Percentiles rank a stretch among this genome's conserved stretches.
These are phyloP conservation scores for Hesperia comma DNA, from an alignment of 2,888 invertebrate species.

Conservation along the genomic window DNA sequence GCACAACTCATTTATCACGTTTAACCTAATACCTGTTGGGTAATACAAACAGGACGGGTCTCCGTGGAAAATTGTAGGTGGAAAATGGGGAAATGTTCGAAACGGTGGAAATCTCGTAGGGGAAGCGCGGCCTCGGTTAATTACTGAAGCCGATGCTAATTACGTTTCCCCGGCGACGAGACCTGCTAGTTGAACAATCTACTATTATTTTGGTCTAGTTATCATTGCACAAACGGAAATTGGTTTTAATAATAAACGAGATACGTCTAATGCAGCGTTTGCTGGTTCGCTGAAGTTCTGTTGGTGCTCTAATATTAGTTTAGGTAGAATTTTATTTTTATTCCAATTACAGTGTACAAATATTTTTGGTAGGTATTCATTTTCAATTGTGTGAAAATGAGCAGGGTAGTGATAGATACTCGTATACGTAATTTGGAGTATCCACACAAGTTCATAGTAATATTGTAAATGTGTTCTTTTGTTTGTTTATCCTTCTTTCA, in stretches of 20 bases:
- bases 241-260: constrained; percentile 13
- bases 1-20: constrained; percentile 24
- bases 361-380: too few species aligned
- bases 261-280: not conserved
- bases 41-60: constrained; percentile 25
- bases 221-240: constrained; percentile 22
- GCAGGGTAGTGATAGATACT: too few species aligned
- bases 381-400: too few species aligned
- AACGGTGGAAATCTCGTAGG: constrained; percentile 24
- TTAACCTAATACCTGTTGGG: constrained; percentile 18
- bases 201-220: constrained; percentile 43
- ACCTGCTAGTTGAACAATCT: constrained; percentile 52
- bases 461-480: too few species aligned
- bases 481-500: too few species aligned
- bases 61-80: constrained; percentile 28
- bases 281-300: not conserved
- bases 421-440: too few species aligned
- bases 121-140: constrained; percentile 30
- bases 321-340: too few species aligned
- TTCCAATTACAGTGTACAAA: too few species aligned
- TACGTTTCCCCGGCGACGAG: constrained; percentile 53
- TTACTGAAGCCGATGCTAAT: constrained; percentile 59
- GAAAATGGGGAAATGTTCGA: constrained; percentile 18
- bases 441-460: too few species aligned
- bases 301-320: not conserved